Base-by-base conservation (phyloP, 1,140 invertebrate genomes). In the Anastrepha ludens region DNA sequence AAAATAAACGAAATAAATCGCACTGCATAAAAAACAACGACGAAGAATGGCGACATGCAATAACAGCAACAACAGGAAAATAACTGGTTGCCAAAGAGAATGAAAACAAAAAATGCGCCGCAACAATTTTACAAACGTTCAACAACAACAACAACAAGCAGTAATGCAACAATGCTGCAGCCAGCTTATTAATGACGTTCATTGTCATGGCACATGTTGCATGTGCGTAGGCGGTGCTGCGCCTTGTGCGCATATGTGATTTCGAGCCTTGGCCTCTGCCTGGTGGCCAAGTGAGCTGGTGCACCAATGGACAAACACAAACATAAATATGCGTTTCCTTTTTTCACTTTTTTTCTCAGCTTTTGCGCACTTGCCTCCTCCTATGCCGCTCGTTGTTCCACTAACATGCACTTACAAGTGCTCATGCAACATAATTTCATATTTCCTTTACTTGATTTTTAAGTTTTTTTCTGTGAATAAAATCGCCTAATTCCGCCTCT, bases 181-280 rank as follows among this genome's bases (percentile, higher is more conserved):
- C 55, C 60, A 29, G 58, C 85, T 86, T 86, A 86, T 86, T 86
- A 86, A 86, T 86, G 85, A 50, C 85, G 85, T 62, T 86, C 85
- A 86, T 86, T 86, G 85, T 65, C 85, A 86, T 86, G 85, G 85
- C 58, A 47, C 85, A 86, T 65, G 74, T 81, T 81, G 55, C 58
- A 64, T 86, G 85, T 65, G 85, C 85, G 85, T 65, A 60, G 85
- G 58, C 17, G 58, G 39, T 29, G 85, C 17, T 78, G 60, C 74
- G 47, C 44, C 74, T 81, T 13, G n/a, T 41, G 39, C 39, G 47
- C 55, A 47, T 81, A 7, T 81, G 74, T 81, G 41, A 15, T 41
- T 74, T 2, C 41, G 39, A 74, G 41, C 67, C 67, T 74, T 81
- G 74, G 74, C 47, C 74, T 81, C 74, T 8, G 74, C 74, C 8